Evolutionary conservation across 2,113 vertebrate species (phyloP), one percentile per base, ranked within the genome.

Genomic region (Colossoma macropomum): DNA sequence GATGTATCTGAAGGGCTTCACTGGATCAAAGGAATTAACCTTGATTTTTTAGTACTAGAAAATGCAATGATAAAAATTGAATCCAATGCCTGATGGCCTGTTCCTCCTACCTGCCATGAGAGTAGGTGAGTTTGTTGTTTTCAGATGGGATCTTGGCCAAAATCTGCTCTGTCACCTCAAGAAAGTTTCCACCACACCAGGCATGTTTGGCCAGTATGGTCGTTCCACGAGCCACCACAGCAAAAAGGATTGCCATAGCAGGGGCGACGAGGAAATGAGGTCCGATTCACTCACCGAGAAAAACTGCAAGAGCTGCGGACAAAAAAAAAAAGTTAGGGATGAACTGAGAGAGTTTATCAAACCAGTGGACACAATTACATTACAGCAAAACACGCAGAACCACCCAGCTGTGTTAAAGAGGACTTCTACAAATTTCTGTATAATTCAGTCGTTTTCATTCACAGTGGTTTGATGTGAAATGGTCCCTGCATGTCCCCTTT

Each of bases 81-180:
- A 41, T 17, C 5, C n/a, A 59, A 45, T 71, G 34, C 7, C 19
- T 38, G 19, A 32, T 13, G 16, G 3, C 13, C 27, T 4, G 3
- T 32, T 4, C 1, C 9, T 28, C 92, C 88, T 93, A 99, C 98
- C 89, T 99, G 91, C 96, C 96, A 62, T 99, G 98, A 12, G 98
- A 99, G 85, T 99, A 99, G 17, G 98, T 99, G 81, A 99, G 90
- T 48, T 99, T 99, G 94, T 98, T 99, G 90, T 99, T 99, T 90
- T 99, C 98, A 0, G 98, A 98, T 0, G 98, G 97, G 82, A 98
- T 98, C 88, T 98, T 99, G 1, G 96, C 96, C 89, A 99, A 93
- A 88, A 99, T 97, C 92, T 99, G 98, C 86, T 99, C 97, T 0
- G 97, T 98, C 89, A 99, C 98, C 90, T 99, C 98, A 91, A 99